phyloP scores from a whole-genome alignment of 2,113 vertebrate genomes.

The Castor canadensis region DNA sequence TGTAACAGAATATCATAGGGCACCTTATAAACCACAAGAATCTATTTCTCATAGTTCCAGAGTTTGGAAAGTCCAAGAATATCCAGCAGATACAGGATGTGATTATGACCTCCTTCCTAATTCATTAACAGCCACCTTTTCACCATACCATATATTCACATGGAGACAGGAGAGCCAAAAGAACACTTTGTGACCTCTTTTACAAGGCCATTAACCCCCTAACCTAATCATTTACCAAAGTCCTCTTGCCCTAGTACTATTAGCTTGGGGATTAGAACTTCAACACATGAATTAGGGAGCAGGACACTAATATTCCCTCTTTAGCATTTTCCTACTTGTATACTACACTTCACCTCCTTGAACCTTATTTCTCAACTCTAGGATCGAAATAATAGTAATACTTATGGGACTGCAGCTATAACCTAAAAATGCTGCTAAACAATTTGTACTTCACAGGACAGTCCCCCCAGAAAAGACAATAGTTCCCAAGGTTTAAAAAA shows the following conservation, averaged over 20 bases:
- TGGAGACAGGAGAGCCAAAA: background rate
- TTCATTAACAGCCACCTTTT: background rate
- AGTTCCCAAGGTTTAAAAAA: too few relatives aligned
- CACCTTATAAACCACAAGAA: background rate
- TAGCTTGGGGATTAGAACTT: background rate
- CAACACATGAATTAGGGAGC: background rate
- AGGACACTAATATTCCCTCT: background rate
- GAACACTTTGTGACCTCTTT: background rate
- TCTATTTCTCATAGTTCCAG: background rate
- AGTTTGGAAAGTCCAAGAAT: background rate
- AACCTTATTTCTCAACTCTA: background rate
- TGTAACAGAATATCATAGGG: background rate
- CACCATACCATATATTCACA: background rate
- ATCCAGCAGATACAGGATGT: background rate
- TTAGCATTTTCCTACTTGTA: background rate
- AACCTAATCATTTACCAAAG: background rate
- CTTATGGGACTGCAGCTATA: background rate
- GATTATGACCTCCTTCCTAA: background rate
- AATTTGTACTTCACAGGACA: background rate
- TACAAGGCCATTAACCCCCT: background rate
- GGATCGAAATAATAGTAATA: background rate
- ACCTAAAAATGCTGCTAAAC: background rate
- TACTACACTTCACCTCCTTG: background rate
- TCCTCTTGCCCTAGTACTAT: background rate
- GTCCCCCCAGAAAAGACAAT: too few relatives aligned